phyloP scores from a whole-genome alignment of 2,113 vertebrate species.

The Corythornis vintsioides region DNA sequence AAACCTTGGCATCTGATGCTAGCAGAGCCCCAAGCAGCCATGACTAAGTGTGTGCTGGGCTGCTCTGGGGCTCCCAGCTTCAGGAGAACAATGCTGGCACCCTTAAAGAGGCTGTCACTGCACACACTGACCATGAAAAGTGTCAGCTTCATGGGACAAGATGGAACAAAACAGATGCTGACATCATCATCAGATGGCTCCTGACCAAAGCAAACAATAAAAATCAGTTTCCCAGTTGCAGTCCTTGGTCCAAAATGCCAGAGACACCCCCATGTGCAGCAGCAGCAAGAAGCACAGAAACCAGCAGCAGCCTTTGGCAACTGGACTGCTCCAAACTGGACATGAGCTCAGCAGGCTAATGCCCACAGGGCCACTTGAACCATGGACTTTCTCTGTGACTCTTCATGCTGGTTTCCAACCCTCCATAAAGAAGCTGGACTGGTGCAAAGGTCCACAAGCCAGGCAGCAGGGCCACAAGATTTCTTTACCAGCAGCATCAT shows the following conservation, averaged over 20 bases:
- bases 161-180: slow-evolving; percentile 15
- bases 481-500: neutral
- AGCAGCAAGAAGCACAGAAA: neutral
- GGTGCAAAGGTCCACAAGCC: neutral
- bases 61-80: slow-evolving; percentile 6
- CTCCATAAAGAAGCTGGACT: neutral
- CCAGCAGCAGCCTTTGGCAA: neutral
- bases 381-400: neutral
- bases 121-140: slow-evolving; percentile 15
- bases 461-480: neutral
- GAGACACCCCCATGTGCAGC: neutral
- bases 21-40: neutral
- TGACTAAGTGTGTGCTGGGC: slow-evolving; percentile 9
- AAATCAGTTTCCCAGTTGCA: neutral
- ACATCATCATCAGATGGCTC: neutral
- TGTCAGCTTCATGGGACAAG: neutral
- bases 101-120: slow-evolving; percentile 7
- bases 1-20: neutral
- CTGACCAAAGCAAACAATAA: neutral
- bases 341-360: neutral
- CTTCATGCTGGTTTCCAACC: neutral
- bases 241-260: neutral
- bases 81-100: slow-evolving; percentile 52
- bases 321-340: neutral
- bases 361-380: neutral